Evolutionary conservation across 2,888 invertebrate species (phyloP), one percentile per base, ranked within the genome.

Genomic region (Scaptomyza polygonia): DNA sequence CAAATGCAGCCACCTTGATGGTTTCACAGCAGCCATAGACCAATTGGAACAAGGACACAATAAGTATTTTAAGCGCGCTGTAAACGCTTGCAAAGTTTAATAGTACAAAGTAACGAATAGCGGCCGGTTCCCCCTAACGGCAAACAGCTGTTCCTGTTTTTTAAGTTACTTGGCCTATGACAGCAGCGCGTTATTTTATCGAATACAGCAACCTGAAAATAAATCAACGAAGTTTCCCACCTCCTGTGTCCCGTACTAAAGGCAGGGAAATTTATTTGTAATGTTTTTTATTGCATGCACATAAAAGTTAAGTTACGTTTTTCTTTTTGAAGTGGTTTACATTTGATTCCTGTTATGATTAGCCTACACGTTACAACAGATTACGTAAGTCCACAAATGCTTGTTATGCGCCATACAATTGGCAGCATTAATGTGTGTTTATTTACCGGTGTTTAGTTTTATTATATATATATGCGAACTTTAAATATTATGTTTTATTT

Each of bases 241-340:
- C 3, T 21, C 21, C 21, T n/a, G n/a, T 40, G 0, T 1, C 42
- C 18, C 56, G 44, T 32, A 16, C 59, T 1, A 45, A 71, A 47
- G 2, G 6, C 14, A 51, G 3, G 5, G 2, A n/a, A 12, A 36
- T 47, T 47, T 43, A 27, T 66, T 48, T 65, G 52, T 66, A 6
- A 42, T 55, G 9, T 58, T 67, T 70, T 79, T 89, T 88, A 88
- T 89, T 89, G 89, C 89, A 89, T 89, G 89, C 89, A 89, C 88
- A 85, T 88, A 86, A 88, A 82, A 73, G 75, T 85, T 88, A 83
- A 85, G 53, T 57, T 72, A 69, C 67, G 65, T 72, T 71, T 72
- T 64, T 11, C 9, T 48, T 53, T 59, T 62, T 47, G 62, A 53
- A 64, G 57, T 73, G 64, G 72, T 64, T 77, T 58, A 79, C 78